A percentile compares a stretch with the other conserved stretches of the same genome.
phyloP scores from a whole-genome alignment of 2,888 invertebrate genomes.

The Agonopterix alstromeriana region DNA sequence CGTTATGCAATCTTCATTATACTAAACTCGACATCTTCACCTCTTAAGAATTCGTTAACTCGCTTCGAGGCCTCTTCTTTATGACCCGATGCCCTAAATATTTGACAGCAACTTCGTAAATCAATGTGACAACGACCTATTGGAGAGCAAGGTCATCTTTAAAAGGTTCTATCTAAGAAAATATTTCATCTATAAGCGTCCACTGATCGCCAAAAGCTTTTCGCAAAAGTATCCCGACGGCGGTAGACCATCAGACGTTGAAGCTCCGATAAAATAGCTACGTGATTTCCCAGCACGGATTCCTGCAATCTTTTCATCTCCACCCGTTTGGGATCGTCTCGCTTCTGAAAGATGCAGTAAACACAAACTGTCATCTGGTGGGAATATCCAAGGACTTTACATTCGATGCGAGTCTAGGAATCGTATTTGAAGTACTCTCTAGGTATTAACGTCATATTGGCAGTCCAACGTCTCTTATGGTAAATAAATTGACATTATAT shows the following conservation, averaged over 20 bases:
- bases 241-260: slow-evolving; percentile 34
- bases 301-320: slow-evolving; percentile 61
- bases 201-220: slow-evolving; percentile 9
- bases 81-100: too few relatives aligned
- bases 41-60: too few relatives aligned
- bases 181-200: too few relatives aligned
- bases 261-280: slow-evolving; percentile 60
- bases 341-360: slow-evolving; percentile 39
- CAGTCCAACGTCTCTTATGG: slow-evolving; percentile 22
- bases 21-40: too few relatives aligned
- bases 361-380: slow-evolving; percentile 55
- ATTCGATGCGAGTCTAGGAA: slow-evolving; percentile 55
- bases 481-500: slow-evolving; percentile 17
- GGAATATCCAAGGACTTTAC: slow-evolving; percentile 54
- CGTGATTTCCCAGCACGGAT: slow-evolving; percentile 58
- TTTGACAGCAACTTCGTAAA: too few relatives aligned
- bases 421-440: slow-evolving; percentile 51
- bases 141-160: too few relatives aligned
- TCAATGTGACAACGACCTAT: too few relatives aligned
- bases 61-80: too few relatives aligned
- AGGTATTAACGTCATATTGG: slow-evolving; percentile 33
- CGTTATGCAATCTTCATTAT: too few relatives aligned
- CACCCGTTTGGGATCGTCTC: slow-evolving; percentile 23
- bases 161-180: too few relatives aligned
- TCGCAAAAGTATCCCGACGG: slow-evolving; percentile 5